phyloP scores from a whole-genome alignment of 2,888 invertebrate species.

The Philonicus albiceps region DNA sequence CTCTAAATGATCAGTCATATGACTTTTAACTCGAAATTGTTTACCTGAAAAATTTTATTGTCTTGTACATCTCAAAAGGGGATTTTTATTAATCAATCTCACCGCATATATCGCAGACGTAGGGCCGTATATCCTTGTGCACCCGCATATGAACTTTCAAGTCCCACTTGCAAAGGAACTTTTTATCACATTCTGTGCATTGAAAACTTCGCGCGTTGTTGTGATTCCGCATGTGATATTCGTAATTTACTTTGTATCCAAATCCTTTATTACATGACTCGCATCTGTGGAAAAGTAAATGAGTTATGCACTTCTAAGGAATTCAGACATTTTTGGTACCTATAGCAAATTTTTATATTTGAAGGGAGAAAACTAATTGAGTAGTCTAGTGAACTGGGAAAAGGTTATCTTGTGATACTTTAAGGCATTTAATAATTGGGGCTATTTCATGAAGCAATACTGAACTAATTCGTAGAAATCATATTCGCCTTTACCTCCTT shows the following conservation, averaged over 20 bases:
- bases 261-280: conserved; percentile 41
- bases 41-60: conserved; percentile 32
- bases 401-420: too few species aligned
- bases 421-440: too few species aligned
- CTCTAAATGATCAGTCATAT: conserved; percentile 45
- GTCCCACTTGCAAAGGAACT: conserved; percentile 42
- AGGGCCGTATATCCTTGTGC: conserved; percentile 36
- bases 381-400: too few species aligned
- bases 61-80: not conserved
- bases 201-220: conserved; percentile 38
- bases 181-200: conserved; percentile 37
- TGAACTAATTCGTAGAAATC: too few species aligned
- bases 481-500: too few species aligned
- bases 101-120: conserved; percentile 44
- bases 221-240: conserved; percentile 47
- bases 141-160: conserved; percentile 43
- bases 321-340: too few species aligned
- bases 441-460: too few species aligned
- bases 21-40: conserved; percentile 43
- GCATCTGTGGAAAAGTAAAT: conserved; percentile 29
- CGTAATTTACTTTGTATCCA: conserved; percentile 43
- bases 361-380: too few species aligned
- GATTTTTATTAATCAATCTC: not conserved
- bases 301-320: too few species aligned
- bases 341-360: too few species aligned